Evolutionary conservation across 1,140 invertebrate species (phyloP).

Genomic region (Drosophila kikkawai): DNA sequence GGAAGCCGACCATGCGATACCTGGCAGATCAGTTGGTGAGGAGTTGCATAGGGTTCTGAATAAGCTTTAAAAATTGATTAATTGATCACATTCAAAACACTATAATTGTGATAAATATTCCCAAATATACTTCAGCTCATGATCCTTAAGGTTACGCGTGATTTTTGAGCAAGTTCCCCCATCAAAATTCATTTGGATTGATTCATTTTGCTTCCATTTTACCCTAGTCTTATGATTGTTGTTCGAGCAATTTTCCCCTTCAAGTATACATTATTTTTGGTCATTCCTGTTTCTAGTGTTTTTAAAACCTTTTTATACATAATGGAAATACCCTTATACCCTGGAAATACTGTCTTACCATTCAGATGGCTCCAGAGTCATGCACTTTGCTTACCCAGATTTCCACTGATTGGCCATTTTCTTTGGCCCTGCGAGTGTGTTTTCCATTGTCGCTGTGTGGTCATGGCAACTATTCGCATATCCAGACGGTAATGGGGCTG

Average conservation of each 20-base stretch:
- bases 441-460: slow-evolving; percentile 30
- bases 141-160: too few species aligned
- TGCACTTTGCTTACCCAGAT: slow-evolving; percentile 52
- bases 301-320: not conserved
- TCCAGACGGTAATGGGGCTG: slow-evolving; percentile 61
- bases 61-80: too few species aligned
- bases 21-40: not conserved
- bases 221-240: not conserved
- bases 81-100: too few species aligned
- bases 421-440: slow-evolving; percentile 11
- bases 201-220: not conserved
- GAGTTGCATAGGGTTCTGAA: not conserved
- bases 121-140: too few species aligned
- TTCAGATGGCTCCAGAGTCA: slow-evolving; percentile 19
- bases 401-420: slow-evolving; percentile 58
- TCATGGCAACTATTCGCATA: slow-evolving; percentile 44
- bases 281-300: not conserved
- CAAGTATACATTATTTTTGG: too few species aligned
- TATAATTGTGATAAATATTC: too few species aligned
- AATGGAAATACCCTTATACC: not conserved
- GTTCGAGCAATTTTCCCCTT: not conserved
- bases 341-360: not conserved
- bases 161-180: not conserved
- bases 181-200: too few species aligned
- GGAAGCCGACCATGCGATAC: slow-evolving; percentile 2